phyloP scores from a whole-genome alignment of 2,888 invertebrate species.

The Phrixothrix hirtus region DNA sequence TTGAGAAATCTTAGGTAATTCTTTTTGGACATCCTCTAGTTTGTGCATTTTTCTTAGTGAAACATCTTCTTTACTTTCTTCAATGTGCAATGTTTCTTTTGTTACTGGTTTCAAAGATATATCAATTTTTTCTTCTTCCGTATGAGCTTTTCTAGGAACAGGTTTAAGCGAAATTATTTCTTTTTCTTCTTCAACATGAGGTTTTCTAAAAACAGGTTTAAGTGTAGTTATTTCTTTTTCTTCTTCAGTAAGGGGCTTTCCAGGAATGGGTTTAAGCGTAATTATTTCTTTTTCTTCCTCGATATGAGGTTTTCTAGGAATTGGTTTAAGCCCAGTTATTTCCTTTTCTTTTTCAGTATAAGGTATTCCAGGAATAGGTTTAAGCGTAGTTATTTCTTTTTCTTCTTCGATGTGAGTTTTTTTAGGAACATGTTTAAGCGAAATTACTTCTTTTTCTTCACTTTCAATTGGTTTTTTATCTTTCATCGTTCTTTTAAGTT shows the following conservation, averaged over 20 bases:
- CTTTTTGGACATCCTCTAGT: no score
- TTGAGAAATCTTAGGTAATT: no score
- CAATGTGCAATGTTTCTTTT: no score
- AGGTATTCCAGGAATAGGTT: slow-evolving; percentile 44
- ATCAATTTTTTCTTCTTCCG: neutral
- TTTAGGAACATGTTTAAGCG: slow-evolving; percentile 18
- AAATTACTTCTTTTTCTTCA: slow-evolving; percentile 14
- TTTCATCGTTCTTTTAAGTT: slow-evolving; percentile 19
- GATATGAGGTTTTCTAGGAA: slow-evolving; percentile 27
- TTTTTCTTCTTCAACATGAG: slow-evolving; percentile 48
- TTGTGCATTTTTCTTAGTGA: no score
- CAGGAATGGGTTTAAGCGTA: slow-evolving; percentile 42
- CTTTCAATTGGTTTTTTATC: slow-evolving; percentile 3
- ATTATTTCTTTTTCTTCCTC: slow-evolving; percentile 47
- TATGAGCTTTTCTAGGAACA: slow-evolving; percentile 16
- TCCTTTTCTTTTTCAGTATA: slow-evolving; percentile 48
- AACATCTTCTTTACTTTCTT: no score
- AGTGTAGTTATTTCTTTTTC: slow-evolving; percentile 44
- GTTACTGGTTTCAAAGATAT: slow-evolving; percentile 37
- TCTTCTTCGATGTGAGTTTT: slow-evolving; percentile 3
- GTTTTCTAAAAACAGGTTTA: slow-evolving; percentile 47
- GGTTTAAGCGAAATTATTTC: slow-evolving; percentile 20
- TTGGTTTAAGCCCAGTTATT: slow-evolving; percentile 58
- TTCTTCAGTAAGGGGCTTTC: slow-evolving; percentile 47
- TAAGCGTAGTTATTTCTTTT: slow-evolving; percentile 22